Percentiles rank a stretch among this genome's conserved stretches.
Evolutionary conservation across 2,113 vertebrate species (phyloP).

Genomic region (Macrotus californicus): DNA sequence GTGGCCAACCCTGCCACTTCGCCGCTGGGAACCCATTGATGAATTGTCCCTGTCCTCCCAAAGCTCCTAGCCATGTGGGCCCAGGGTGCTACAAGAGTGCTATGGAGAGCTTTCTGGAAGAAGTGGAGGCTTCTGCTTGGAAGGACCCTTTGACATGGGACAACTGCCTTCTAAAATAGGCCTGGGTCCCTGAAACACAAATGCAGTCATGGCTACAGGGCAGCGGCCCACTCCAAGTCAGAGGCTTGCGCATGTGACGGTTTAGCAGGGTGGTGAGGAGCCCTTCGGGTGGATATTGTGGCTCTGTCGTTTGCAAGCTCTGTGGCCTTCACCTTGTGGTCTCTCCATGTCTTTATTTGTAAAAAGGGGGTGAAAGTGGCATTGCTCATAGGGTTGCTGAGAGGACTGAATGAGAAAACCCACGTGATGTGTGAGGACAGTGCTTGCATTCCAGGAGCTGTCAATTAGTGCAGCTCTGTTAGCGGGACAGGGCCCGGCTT

Average conservation of each 20-base stretch:
- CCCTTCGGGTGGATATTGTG: not conserved
- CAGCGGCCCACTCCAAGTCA: not conserved
- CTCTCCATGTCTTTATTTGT: not conserved
- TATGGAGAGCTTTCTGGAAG: not conserved
- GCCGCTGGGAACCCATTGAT: not conserved
- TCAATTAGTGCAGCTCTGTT: not conserved
- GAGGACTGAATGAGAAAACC: not conserved
- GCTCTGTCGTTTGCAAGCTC: not conserved
- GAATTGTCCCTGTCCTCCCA: not conserved
- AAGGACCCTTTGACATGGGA: not conserved
- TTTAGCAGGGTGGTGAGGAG: not conserved
- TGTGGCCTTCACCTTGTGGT: not conserved
- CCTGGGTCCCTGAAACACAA: not conserved
- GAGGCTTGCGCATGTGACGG: not conserved
- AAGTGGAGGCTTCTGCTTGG: not conserved
- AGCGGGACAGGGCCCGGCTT: not conserved
- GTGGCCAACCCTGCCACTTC: not conserved
- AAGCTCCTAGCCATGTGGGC: not conserved
- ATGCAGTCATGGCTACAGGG: not conserved
- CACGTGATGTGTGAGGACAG: fast-evolving
- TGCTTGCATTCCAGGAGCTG: not conserved
- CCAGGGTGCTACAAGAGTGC: not conserved
- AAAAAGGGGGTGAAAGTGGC: not conserved
- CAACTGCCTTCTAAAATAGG: not conserved
- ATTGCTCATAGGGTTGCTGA: not conserved